phyloP scores from a whole-genome alignment of 2,113 vertebrate species.

The Ochotona curzoniae region DNA sequence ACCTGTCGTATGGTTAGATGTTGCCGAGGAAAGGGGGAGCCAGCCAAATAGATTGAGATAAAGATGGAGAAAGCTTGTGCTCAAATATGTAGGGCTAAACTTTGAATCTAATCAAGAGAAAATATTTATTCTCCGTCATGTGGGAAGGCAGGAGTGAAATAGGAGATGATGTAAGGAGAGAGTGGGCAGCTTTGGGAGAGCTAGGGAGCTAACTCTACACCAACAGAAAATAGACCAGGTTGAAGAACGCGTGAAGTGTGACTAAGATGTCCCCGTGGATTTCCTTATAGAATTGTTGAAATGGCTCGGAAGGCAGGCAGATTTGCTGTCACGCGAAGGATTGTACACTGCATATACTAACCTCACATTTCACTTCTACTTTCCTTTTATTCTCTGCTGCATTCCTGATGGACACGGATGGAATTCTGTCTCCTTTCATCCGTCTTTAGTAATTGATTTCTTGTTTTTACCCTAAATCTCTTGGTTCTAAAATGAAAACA shows the following conservation, averaged over 20 bases:
- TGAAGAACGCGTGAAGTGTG: rapidly evolving
- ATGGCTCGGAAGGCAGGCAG: not conserved
- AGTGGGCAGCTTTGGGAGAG: not conserved
- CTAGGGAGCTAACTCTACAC: not conserved
- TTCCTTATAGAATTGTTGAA: not conserved
- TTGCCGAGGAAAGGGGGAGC: not conserved
- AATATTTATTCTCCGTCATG: not conserved
- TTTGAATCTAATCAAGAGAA: not conserved
- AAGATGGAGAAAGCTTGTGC: not conserved
- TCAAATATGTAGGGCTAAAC: not conserved
- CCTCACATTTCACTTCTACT: not conserved
- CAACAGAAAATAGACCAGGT: not conserved
- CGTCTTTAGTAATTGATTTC: not conserved
- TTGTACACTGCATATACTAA: not conserved
- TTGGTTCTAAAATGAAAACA: not conserved
- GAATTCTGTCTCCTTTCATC: not conserved
- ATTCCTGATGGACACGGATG: not conserved
- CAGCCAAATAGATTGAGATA: not conserved
- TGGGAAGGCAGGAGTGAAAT: not conserved
- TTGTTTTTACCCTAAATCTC: not conserved
- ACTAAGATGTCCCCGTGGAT: not conserved
- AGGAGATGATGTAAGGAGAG: not conserved
- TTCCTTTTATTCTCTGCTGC: not conserved
- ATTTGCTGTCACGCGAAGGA: not conserved
- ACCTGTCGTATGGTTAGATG: not conserved